phyloP scores from a whole-genome alignment of 2,888 invertebrate species.

The Melanargia galathea region DNA sequence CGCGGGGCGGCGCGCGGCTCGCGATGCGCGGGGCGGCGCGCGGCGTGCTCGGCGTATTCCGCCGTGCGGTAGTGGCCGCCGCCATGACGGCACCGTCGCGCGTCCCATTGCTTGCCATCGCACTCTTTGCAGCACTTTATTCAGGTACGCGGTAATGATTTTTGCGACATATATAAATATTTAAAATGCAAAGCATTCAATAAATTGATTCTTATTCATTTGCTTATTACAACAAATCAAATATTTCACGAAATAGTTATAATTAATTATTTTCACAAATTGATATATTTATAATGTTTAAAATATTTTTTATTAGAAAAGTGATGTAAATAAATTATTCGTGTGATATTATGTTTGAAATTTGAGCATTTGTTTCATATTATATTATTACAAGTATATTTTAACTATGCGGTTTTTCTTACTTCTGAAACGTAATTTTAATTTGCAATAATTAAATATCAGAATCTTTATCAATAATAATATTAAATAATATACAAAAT shows the following conservation, averaged over 20 bases:
- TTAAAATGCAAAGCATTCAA: background rate
- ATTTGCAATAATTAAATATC: too few species aligned
- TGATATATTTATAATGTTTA: background rate
- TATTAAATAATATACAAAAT: background rate
- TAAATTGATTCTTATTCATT: background rate
- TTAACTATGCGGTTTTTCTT: background rate
- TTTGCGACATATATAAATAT: background rate
- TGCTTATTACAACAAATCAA: background rate
- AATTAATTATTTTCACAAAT: background rate
- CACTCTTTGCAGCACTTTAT: conserved; percentile 70
- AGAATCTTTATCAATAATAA: background rate
- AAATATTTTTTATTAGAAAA: too few species aligned
- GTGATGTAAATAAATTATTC: background rate
- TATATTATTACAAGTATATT: too few species aligned
- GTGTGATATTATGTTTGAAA: background rate
- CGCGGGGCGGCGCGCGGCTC: conserved; percentile 37
- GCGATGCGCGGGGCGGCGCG: conserved; percentile 37
- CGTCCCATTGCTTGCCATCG: conserved; percentile 61
- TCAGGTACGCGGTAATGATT: conserved; percentile 61
- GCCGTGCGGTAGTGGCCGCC: conserved; percentile 71
- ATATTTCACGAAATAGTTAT: background rate
- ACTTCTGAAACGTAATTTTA: too few species aligned
- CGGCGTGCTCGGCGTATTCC: conserved; percentile 37
- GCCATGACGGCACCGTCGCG: conserved; percentile 77
- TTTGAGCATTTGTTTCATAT: background rate